Evolutionary conservation across 2,888 invertebrate genomes (phyloP), one percentile per base, ranked within the genome.

Genomic region (Synanthedon myopaeformis): DNA sequence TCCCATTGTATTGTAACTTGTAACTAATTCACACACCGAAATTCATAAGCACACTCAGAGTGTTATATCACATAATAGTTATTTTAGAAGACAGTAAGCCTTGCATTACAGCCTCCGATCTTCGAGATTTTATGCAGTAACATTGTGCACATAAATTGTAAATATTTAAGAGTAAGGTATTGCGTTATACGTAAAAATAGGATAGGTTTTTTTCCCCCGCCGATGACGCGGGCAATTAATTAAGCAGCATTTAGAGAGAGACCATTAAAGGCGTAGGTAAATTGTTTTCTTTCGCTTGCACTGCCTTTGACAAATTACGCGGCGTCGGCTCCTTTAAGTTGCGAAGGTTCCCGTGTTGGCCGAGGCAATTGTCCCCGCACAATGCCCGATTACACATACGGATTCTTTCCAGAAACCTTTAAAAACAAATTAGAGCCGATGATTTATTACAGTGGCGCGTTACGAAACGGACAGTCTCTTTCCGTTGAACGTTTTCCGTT

Each of bases 381-480:
- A 85, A 85, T 79, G 69, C 74, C 61, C 79, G 80, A 80, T 82
- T 82, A 76, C 80, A 76, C 76, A 77, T 74, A 74, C 76, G 79
- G 81, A 81, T 79, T 78, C 79, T 78, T 74, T 69, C 67, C 76
- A 77, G 79, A 78, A 84, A 82, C 82, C 79, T 87, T 87, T 84
- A 86, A 87, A 86, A 87, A 82, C 83, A 87, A 86, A 87, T 87
- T 86, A 87, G 85, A 76, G 73, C 76, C 77, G 70, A 83, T 86
- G 86, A 86, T 86, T 86, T 86, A 86, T 86, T 82, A 66, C 76
- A 63, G 68, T 69, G 71, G 58, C 61, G 74, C 41, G 55, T 84
- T 84, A 79, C 82, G 81, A 82, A 79, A 84, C 67, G 62, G 64
- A 68, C 69, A 67, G 64, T 66, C 49, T 49, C 70, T 67, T 76